Base-by-base conservation (phyloP, 2,888 invertebrate genomes). In the Stomorhina lunata region DNA sequence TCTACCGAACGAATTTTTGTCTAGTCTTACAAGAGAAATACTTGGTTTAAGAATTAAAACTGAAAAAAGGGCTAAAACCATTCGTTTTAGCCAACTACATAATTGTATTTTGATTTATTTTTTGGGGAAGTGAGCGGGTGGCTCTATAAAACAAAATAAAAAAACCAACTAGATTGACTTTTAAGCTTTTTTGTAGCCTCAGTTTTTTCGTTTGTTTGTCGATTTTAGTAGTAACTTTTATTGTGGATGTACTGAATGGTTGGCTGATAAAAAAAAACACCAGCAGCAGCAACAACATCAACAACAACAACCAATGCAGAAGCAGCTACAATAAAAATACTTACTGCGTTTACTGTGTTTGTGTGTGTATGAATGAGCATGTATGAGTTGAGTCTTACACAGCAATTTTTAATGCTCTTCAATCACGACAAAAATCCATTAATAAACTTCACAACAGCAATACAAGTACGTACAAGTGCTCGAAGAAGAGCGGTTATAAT, bases 371-470 rank as follows among this genome's bases (percentile, higher is more conserved):
- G 55, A 37, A 5, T 25, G 15, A 12, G 7, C 63, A 10, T 65
- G 45, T 45, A 32, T 63, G 32, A 55, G 22, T 48, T 15, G 68
- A 37, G 66, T 50, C 29, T 55, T 75, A 65, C 63, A 78, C 25
- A 73, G 55, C 75, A 80, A 66, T 80, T 75, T 78, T 80, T 83
- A 76, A 75, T 75, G 82, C 80, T 76, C 73, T 80, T 84, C 84
- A 84, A 84, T 84, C 84, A 84, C 80, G 81, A 66, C 82, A 83
- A 80, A 85, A 85, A 84, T 85, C 85, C 85, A 85, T 85, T 85
- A 85, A 85, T 85, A 80, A 83, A 85, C 85, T 85, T 85, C 85
- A 85, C 69, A 80, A 71, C 61, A 72, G 80, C 78, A 68, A 65
- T 45, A 37, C 53, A 63, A 29, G 40, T 75, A 65, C 29, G 10